These are phyloP conservation scores for Nephrocerus scutellatus DNA, from an alignment of 2,888 invertebrate genomes.

Conservation along the genomic window DNA sequence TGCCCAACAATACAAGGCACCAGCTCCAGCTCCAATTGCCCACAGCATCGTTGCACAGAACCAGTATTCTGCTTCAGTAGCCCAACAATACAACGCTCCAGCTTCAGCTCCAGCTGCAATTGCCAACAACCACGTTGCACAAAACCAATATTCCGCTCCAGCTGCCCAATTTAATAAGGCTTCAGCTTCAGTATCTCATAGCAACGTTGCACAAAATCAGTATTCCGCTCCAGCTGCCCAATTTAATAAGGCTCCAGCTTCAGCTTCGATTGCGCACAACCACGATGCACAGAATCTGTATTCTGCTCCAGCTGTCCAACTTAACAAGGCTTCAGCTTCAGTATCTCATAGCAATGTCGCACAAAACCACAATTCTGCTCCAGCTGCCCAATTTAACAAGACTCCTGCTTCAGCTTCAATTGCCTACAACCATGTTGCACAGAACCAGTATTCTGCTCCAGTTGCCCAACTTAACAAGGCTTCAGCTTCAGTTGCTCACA, in stretches of 20 bases:
- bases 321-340: slow-evolving; percentile 1
- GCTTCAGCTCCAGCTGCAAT: slow-evolving; percentile 15
- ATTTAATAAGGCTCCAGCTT: neutral
- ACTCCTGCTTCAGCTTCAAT: slow-evolving; percentile 2
- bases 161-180: neutral
- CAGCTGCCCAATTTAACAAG: neutral
- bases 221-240: slow-evolving; percentile 4
- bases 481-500: slow-evolving; percentile 2
- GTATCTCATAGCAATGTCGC: too few species aligned
- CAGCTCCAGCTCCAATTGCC: slow-evolving; percentile 15
- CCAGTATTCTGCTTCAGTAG: too few species aligned
- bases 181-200: slow-evolving; percentile 3
- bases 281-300: slow-evolving; percentile 14
- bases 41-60: slow-evolving; percentile 1
- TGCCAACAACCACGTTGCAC: slow-evolving; percentile 15
- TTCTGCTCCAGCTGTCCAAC: slow-evolving; percentile 13
- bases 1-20: slow-evolving; percentile 10
- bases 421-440: slow-evolving; percentile 12
- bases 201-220: too few species aligned
- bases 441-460: slow-evolving; percentile 16
- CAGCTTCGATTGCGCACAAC: slow-evolving; percentile 11
- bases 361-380: too few species aligned
- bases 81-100: slow-evolving; percentile 10
- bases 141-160: slow-evolving; percentile 3
- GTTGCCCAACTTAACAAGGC: slow-evolving; percentile 5